Evolutionary conservation across 2,113 vertebrate species (phyloP), one percentile per base, ranked within the genome.

Genomic region (Silurus glanis): DNA sequence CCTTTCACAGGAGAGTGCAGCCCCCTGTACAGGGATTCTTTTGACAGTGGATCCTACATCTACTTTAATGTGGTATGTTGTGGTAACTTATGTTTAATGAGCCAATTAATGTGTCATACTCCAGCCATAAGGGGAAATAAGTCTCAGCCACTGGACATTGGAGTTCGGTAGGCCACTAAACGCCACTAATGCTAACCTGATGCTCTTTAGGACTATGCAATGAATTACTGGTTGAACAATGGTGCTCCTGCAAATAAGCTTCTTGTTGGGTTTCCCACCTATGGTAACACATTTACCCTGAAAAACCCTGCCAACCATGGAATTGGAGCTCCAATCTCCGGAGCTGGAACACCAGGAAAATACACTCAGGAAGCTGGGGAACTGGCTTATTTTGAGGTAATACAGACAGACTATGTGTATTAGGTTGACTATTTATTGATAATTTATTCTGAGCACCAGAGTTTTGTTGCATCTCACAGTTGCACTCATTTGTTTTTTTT

Each of bases 321-420:
- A 16, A 86, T 94, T 6, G 93, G 94, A 2, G 92, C 92, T 45
- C 92, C 92, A 1, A 76, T 85, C 79, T 90, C 64, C 0, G 91
- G 93, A 6, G 90, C 92, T n/a, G 93, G 92, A 21, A 55, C 53
- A 9, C 84, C 93, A 0, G 94, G 94, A 0, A 83, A 92, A 37
- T 95, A 91, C 88, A 95, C 94, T 13, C 93, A 89, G 78, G 87
- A 94, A 76, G 87, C 81, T 1, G 94, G 95, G 5, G 0, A 94
- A 5, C 91, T 94, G 93, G 90, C 93, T 66, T 94, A 94, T 89
- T 95, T 93, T 87, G 95, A 96, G 94, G 95, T 56, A 49, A 16
- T 28, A 28, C 21, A 62, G 3, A 19, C n/a, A 56, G 28, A 6
- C 61, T 72, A 67, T 56, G 19, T 59, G 6, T 21, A 71, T 80